Evolutionary conservation across 2,888 invertebrate species (phyloP).

Genomic region (Sinotaia quadrata): DNA sequence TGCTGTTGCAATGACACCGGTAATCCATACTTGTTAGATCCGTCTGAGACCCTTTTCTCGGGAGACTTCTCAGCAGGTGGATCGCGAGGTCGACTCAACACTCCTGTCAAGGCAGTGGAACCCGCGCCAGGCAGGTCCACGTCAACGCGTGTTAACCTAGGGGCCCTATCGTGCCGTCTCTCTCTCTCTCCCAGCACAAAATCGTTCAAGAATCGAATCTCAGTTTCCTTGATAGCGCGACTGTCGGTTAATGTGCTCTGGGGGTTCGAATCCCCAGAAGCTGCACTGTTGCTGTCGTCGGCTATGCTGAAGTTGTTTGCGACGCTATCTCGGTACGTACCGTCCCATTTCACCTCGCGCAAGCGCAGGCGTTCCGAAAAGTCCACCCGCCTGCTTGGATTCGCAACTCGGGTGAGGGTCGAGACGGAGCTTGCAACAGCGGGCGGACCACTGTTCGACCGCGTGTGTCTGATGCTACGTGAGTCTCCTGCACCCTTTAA

Average conservation of each 20-base stretch:
- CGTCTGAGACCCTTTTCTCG: background rate
- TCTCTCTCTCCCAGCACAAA: slow-evolving; percentile 28
- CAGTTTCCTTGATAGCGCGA: slow-evolving; percentile 58
- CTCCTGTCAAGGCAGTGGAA: slow-evolving; percentile 9
- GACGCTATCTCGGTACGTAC: slow-evolving; percentile 43
- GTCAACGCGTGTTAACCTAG: slow-evolving; percentile 49
- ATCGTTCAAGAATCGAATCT: slow-evolving; percentile 61
- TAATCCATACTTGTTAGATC: background rate
- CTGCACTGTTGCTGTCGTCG: background rate
- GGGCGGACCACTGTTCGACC: background rate
- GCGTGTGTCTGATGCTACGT: background rate
- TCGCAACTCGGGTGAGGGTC: background rate
- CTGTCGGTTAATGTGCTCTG: slow-evolving; percentile 56
- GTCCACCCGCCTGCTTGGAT: slow-evolving; percentile 41
- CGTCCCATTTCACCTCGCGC: slow-evolving; percentile 47
- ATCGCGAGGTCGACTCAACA: background rate
- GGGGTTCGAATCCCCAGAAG: slow-evolving; percentile 12
- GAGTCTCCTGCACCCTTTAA: background rate
- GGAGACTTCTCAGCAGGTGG: background rate
- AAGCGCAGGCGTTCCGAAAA: slow-evolving; percentile 40
- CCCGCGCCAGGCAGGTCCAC: slow-evolving; percentile 47
- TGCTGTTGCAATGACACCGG: background rate
- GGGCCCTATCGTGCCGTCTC: background rate
- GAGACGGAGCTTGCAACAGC: background rate
- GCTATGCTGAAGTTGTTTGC: slow-evolving; percentile 1